Percentiles rank a stretch among this genome's conserved stretches.
Conservation (phyloP, 2,797 vertebrate species). For the Hyperoplus lanceolatus region DNA sequence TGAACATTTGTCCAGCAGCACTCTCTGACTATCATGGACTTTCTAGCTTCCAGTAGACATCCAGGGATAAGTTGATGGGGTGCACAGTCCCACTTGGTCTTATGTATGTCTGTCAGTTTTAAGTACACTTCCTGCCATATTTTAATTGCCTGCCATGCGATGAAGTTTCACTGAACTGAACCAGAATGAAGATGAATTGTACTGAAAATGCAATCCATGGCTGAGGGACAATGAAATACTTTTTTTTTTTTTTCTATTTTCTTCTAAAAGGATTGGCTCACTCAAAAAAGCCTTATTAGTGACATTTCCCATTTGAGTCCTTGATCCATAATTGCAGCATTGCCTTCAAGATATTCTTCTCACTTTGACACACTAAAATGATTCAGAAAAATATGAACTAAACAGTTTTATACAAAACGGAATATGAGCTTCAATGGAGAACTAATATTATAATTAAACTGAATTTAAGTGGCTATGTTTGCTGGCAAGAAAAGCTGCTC, state of each 20-base stretch:
- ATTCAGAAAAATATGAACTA: conserved; percentile 5
- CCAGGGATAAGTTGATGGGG: conserved; percentile 11
- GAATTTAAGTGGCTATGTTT: background rate
- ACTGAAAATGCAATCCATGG: conserved; percentile 24
- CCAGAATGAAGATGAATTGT: conserved; percentile 23
- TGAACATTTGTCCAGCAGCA: conserved; percentile 15
- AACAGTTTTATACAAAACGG: background rate
- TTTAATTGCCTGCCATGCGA: conserved; percentile 54
- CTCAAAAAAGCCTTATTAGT: conserved; percentile 18
- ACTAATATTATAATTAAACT: conserved; percentile 7
- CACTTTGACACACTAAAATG: conserved; percentile 10
- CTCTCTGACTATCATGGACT: background rate
- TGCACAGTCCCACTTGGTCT: background rate
- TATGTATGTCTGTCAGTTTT: conserved; percentile 13
- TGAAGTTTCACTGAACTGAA: conserved; percentile 28
- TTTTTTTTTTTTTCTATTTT: background rate
- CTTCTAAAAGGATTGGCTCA: background rate
- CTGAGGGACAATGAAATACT: conserved; percentile 1
- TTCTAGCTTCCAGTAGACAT: background rate
- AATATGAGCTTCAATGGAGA: conserved; percentile 1
- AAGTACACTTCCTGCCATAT: conserved; percentile 30
- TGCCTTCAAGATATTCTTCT: background rate
- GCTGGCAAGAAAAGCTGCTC: background rate
- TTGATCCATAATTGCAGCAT: conserved; percentile 25
- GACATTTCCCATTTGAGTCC: conserved; percentile 22